These are phyloP conservation scores for Griposia aprilina DNA, from an alignment of 2,888 invertebrate genomes.

Conservation along the genomic window DNA sequence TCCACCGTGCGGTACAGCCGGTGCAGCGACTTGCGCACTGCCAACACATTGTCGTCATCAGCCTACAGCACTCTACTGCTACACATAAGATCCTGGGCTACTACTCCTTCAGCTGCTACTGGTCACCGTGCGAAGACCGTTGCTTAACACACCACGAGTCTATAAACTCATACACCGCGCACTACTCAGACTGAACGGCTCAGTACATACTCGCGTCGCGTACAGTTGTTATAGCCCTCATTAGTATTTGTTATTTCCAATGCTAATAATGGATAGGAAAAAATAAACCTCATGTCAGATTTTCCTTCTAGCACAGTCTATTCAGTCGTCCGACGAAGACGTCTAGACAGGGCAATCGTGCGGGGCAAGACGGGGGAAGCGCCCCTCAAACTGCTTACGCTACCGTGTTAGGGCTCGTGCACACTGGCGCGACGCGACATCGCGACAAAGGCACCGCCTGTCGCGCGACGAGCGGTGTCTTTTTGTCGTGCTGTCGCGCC, in stretches of 20 bases:
- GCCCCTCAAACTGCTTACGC: too few species aligned
- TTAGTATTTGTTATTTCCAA: not conserved
- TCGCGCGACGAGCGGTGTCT: too few species aligned
- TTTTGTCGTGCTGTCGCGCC: too few species aligned
- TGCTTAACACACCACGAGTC: not conserved
- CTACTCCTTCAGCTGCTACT: not conserved
- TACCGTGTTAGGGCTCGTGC: too few species aligned
- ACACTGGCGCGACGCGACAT: too few species aligned
- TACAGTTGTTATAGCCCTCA: not conserved
- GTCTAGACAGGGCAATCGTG: too few species aligned
- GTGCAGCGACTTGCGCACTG: conserved; percentile 98
- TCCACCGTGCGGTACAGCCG: conserved; percentile 98
- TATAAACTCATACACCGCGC: not conserved
- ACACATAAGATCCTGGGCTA: not conserved
- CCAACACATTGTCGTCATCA: conserved; percentile 2
- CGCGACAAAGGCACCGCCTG: too few species aligned
- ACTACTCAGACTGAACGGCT: not conserved
- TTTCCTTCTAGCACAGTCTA: too few species aligned
- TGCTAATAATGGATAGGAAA: not conserved
- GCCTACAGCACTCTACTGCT: not conserved
- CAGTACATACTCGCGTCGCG: not conserved
- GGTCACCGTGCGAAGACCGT: not conserved
- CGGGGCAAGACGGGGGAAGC: too few species aligned
- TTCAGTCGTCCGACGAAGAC: too few species aligned
- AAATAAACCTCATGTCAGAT: not conserved